Evolutionary conservation across 1,140 invertebrate genomes (phyloP), one percentile per base, ranked within the genome.

Genomic region (Ericerus pela): DNA sequence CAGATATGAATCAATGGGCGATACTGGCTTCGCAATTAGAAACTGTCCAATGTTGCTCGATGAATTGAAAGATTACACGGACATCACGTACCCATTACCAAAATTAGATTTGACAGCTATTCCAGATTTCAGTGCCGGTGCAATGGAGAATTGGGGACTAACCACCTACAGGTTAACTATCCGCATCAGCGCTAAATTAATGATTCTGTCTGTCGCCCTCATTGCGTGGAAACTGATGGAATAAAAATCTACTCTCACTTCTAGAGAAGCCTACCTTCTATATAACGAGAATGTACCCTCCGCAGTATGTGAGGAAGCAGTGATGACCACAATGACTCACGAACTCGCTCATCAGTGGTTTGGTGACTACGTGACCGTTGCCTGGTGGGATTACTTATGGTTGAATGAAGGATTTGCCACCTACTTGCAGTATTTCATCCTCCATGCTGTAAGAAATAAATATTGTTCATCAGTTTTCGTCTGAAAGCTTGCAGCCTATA

Each of bases 101-200:
- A 70, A 79, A 64, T 64, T 75, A 63, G 76, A 84, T 62, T 76
- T 83, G 63, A 72, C 85, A 30, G 76, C 79, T 11, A 75, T 86
- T 41, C 81, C 83, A 2, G 77, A 86, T 58, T 93, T 92, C 69
- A 71, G 73, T 1, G 79, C 85, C 0, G 85, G 82, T 31, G 89
- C 86, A 22, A 88, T 90, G 84, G 86, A 89, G 66, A 87, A 89
- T 68, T 90, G 84, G 79, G 79, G 79, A 14, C 65, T 81, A 0
- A 71, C 79, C 1, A 77, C 75, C 4, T 80, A 77, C 58, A 68
- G 75, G 73, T 74, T n/a, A n/a, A n/a, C n/a, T n/a, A n/a, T n/a
- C n/a, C n/a, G n/a, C n/a, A n/a, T 55, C 52, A 14, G 16, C 14
- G 2, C 2, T 36, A n/a, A n/a, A n/a, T n/a, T n/a, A n/a, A n/a